Conservation (phyloP, 2,113 vertebrate genomes). For the Lycocorax pyrrhopterus region DNA sequence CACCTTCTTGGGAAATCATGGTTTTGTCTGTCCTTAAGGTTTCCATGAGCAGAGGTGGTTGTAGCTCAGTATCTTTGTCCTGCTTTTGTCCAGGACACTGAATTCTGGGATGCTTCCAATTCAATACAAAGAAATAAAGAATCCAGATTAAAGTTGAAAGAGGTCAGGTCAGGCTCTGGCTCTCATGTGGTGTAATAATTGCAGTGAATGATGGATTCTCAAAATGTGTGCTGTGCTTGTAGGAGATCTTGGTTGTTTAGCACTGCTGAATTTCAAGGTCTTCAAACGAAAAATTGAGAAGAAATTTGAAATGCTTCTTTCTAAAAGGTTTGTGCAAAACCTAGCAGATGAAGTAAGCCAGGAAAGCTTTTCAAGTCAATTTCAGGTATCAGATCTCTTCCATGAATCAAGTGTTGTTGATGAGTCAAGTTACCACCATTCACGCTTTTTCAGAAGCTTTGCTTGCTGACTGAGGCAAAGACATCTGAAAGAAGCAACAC, state of each 20-base stretch:
- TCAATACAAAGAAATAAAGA: background rate
- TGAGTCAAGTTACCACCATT: background rate
- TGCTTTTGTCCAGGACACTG: background rate
- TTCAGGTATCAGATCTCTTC: background rate
- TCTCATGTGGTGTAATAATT: background rate
- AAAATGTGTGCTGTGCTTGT: background rate
- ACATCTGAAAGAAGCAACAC: background rate
- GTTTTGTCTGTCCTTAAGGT: background rate
- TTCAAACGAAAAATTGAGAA: background rate
- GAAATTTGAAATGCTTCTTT: background rate
- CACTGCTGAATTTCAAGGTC: background rate
- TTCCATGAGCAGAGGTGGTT: background rate
- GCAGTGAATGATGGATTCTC: background rate
- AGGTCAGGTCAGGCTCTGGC: background rate
- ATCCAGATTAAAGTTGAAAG: background rate
- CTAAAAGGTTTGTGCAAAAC: background rate
- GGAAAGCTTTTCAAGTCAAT: background rate
- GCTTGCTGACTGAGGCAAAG: background rate
- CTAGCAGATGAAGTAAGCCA: background rate
- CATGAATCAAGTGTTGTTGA: background rate
- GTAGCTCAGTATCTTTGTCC: background rate
- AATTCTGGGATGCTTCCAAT: background rate
- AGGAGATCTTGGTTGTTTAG: background rate
- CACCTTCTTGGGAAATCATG: background rate
- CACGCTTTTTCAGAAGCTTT: background rate